Evolutionary conservation across 2,113 vertebrate genomes (phyloP).

Genomic region (Tragelaphus imberbis): DNA sequence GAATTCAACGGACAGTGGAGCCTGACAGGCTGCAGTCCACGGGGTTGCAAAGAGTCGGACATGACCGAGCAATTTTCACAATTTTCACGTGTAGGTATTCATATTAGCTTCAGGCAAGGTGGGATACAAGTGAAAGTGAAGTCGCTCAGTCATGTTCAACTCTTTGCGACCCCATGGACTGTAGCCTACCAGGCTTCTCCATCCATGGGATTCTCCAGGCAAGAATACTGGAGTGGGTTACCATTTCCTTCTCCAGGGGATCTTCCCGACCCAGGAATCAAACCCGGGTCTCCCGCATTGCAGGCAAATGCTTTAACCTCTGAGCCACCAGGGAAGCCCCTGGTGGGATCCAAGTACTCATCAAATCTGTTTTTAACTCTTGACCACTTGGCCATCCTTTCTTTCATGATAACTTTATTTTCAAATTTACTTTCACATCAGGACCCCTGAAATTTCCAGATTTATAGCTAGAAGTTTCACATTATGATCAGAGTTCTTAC

Average conservation of each 20-base stretch:
- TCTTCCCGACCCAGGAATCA: too few relatives aligned
- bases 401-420: neutral
- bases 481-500: neutral
- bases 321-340: too few relatives aligned
- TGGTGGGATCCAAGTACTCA: neutral
- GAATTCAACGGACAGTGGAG: neutral
- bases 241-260: too few relatives aligned
- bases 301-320: too few relatives aligned
- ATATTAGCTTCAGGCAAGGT: neutral
- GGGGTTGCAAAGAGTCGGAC: fast-evolving
- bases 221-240: too few relatives aligned
- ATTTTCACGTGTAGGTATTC: neutral
- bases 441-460: neutral
- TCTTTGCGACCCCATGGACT: too few relatives aligned
- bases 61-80: neutral
- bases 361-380: neutral
- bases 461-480: neutral
- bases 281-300: too few relatives aligned
- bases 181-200: too few relatives aligned
- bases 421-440: neutral
- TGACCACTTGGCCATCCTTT: neutral
- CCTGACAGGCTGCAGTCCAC: neutral
- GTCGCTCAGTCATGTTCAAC: too few relatives aligned
- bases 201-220: too few relatives aligned
- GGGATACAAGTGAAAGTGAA: neutral